These are phyloP conservation scores for Zeus faber DNA, from an alignment of 2,113 vertebrate species.

Conservation along the genomic window DNA sequence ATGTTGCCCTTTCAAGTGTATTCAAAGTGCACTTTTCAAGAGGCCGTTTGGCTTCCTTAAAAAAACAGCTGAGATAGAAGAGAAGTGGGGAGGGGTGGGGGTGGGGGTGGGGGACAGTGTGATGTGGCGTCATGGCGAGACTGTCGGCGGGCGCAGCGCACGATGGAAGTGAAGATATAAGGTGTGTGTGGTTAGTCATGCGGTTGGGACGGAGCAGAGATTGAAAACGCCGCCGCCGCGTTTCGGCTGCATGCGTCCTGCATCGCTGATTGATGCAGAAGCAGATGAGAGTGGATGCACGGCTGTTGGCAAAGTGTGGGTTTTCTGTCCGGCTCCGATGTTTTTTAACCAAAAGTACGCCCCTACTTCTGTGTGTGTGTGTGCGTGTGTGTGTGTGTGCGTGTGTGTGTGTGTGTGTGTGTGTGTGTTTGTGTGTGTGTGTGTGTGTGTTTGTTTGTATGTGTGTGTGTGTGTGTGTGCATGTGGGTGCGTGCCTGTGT, in stretches of 20 bases:
- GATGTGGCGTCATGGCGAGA: no score
- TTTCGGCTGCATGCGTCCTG: slow-evolving; percentile 3
- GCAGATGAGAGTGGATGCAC: slow-evolving; percentile 14
- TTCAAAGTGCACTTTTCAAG: background rate
- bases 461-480: slow-evolving; percentile 24
- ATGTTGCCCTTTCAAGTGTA: background rate
- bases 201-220: slow-evolving; percentile 9
- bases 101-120: background rate
- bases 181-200: slow-evolving; percentile 20
- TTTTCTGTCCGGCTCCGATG: slow-evolving; percentile 6
- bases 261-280: slow-evolving; percentile 29
- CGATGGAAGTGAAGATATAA: slow-evolving; percentile 29
- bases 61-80: background rate
- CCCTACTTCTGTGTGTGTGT: slow-evolving; percentile 4
- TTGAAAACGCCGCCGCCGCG: slow-evolving; percentile 3
- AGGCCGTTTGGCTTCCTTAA: no score
- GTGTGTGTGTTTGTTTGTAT: slow-evolving; percentile 16
- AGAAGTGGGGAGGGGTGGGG: background rate
- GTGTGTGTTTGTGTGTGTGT: background rate
- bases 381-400: slow-evolving; percentile 12
- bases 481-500: background rate
- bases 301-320: background rate
- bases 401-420: background rate
- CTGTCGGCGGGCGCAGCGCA: slow-evolving; percentile 10
- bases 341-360: background rate